Conservation (phyloP, 2,888 invertebrate genomes). For the Troglohyphantes excavatus region DNA sequence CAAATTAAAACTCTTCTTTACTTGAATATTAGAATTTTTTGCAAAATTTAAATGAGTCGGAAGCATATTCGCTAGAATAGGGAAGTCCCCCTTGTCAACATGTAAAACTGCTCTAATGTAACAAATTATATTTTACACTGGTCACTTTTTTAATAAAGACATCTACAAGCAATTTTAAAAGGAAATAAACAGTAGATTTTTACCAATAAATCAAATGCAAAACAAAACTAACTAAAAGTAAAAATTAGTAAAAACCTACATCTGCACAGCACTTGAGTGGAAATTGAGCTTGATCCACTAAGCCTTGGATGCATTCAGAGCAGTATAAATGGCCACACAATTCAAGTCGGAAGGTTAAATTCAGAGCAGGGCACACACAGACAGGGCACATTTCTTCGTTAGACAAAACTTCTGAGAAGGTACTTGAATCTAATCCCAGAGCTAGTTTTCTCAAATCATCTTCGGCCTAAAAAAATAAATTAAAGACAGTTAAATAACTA, state of each 20-base stretch:
- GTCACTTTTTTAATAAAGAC: no score
- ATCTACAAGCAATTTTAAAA: neutral
- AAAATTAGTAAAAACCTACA: slow-evolving; percentile 17
- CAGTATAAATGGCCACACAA: slow-evolving; percentile 73
- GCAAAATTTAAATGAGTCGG: no score
- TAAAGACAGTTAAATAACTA: neutral
- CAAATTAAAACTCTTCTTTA: no score
- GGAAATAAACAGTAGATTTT: neutral
- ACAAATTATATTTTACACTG: no score
- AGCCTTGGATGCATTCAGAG: slow-evolving; percentile 42
- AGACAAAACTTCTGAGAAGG: neutral
- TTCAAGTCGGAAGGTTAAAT: slow-evolving; percentile 60
- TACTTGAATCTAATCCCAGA: neutral
- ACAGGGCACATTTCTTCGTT: slow-evolving; percentile 64
- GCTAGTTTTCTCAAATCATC: slow-evolving; percentile 39
- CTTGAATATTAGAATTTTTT: no score
- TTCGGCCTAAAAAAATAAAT: slow-evolving; percentile 57
- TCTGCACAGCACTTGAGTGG: slow-evolving; percentile 61
- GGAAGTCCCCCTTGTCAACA: no score
- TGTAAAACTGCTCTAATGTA: no score
- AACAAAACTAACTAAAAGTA: neutral
- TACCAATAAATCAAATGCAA: no score
- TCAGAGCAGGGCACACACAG: slow-evolving; percentile 40
- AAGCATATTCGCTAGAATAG: no score
- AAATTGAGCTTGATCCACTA: slow-evolving; percentile 54